Evolutionary conservation across 2,888 invertebrate species (phyloP).

Genomic region (Calephelis perditalis): DNA sequence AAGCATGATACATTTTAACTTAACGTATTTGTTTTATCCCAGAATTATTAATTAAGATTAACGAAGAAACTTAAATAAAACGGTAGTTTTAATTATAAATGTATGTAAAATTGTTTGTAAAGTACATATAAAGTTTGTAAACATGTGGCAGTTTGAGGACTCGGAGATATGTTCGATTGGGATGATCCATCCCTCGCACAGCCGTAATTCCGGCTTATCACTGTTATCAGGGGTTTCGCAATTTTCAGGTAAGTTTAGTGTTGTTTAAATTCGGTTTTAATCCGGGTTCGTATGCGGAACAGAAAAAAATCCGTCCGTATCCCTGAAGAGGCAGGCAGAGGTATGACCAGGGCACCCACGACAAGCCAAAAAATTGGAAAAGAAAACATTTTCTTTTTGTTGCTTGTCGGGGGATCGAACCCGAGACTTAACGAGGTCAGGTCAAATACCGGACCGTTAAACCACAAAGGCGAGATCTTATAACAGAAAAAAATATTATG

Average conservation of each 20-base stretch:
- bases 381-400: no score
- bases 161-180: slow-evolving; percentile 91
- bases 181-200: slow-evolving; percentile 84
- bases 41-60: slow-evolving; percentile 4
- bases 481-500: no score
- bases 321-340: no score
- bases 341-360: no score
- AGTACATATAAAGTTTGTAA: slow-evolving; percentile 28
- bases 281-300: no score
- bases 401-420: no score
- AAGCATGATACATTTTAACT: not conserved
- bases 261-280: slow-evolving; percentile 1
- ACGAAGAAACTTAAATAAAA: slow-evolving; percentile 13
- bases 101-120: slow-evolving; percentile 16
- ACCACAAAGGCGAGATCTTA: no score
- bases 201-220: slow-evolving; percentile 84
- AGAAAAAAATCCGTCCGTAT: no score
- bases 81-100: slow-evolving; percentile 19
- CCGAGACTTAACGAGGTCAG: no score
- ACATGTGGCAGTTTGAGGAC: slow-evolving; percentile 83
- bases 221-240: slow-evolving; percentile 65
- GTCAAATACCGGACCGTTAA: no score
- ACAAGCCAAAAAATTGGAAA: no score
- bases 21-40: not conserved
- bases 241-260: slow-evolving; percentile 55